These are phyloP conservation scores for Leiothrix lutea DNA, from an alignment of 2,113 vertebrate genomes.

Conservation along the genomic window DNA sequence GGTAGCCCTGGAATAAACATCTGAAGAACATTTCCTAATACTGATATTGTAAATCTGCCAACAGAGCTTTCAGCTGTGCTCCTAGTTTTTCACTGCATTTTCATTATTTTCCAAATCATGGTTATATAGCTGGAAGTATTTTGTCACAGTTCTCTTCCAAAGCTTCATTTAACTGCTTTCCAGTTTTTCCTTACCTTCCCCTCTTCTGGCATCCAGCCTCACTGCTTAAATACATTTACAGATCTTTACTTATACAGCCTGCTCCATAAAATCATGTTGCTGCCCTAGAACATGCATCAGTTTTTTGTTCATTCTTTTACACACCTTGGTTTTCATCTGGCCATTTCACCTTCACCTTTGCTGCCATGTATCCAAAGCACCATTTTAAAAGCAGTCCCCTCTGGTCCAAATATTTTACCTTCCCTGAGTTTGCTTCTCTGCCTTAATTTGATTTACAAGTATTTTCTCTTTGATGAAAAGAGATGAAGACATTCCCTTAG, in stretches of 20 bases:
- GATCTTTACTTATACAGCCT: not conserved
- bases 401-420: not conserved
- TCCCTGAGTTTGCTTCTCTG: not conserved
- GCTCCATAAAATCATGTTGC: not conserved
- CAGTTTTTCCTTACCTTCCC: not conserved
- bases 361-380: not conserved
- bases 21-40: not conserved
- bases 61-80: not conserved
- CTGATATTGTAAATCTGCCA: not conserved
- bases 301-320: not conserved
- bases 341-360: not conserved
- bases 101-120: not conserved
- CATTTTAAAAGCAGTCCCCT: not conserved
- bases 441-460: not conserved
- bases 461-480: not conserved
- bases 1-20: not conserved
- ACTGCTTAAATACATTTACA: not conserved
- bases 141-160: not conserved
- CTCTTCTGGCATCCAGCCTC: not conserved
- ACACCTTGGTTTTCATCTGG: not conserved
- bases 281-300: not conserved
- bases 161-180: not conserved
- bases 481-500: not conserved
- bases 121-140: not conserved
- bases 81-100: not conserved